Conservation (phyloP, 53 echinoderm and acorn worm species). For the Antedon mediterranea region DNA sequence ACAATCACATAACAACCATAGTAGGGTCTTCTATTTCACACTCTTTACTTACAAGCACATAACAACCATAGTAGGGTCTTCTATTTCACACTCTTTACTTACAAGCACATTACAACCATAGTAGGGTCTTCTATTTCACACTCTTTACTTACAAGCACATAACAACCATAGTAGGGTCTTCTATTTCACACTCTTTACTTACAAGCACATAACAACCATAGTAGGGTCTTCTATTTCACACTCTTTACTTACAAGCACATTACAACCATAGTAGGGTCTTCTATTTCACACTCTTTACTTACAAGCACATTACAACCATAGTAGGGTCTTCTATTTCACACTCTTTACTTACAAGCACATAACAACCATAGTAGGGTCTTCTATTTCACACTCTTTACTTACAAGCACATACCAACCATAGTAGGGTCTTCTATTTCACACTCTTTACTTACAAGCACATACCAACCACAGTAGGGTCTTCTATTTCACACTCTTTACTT, state of each 20-base stretch:
- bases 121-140: background rate
- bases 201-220: background rate
- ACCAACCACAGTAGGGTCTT: background rate
- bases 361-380: background rate
- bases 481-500: background rate
- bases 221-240: background rate
- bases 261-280: background rate
- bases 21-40: background rate
- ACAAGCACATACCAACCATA: background rate
- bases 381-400: background rate
- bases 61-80: background rate
- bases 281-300: background rate
- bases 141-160: background rate
- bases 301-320: background rate
- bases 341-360: background rate
- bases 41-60: background rate
- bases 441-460: background rate
- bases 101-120: background rate
- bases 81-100: background rate
- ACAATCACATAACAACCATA: background rate
- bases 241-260: background rate
- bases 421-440: background rate
- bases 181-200: background rate
- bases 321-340: background rate
- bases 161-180: background rate